Evolutionary conservation across 2,797 vertebrate species (phyloP).

Genomic region (Pelobates cultripes): DNA sequence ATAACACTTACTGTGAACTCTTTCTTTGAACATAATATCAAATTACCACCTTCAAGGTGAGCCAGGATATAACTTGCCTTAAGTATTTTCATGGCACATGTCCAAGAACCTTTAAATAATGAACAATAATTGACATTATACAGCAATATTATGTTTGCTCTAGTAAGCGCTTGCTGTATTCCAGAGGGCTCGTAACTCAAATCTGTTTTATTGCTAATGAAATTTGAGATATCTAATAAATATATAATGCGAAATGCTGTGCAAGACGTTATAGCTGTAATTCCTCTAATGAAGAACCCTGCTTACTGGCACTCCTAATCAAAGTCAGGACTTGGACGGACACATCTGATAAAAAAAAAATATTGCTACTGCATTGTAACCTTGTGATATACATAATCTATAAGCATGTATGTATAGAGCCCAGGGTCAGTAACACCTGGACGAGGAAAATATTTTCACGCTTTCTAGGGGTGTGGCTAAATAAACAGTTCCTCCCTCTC

Average conservation of each 20-base stretch:
- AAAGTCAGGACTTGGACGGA: not conserved
- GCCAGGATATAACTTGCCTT: conserved; percentile 24
- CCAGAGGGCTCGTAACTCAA: conserved; percentile 9
- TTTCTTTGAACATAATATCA: conserved; percentile 25
- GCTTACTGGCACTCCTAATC: not conserved
- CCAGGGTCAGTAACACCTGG: too few species aligned
- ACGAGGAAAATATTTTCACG: too few species aligned
- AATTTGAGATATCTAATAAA: not conserved
- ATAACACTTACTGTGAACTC: conserved; percentile 10
- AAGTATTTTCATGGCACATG: conserved; percentile 24
- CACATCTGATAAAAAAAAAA: not conserved
- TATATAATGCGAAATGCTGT: not conserved
- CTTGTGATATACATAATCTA: not conserved
- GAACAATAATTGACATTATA: conserved; percentile 39
- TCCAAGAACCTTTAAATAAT: conserved; percentile 45
- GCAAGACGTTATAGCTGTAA: not conserved
- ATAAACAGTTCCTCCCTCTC: too few species aligned
- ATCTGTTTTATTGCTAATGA: not conserved
- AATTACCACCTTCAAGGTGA: conserved; percentile 46
- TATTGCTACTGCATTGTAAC: not conserved
- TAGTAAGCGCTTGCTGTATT: not conserved
- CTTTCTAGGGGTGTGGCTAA: too few species aligned
- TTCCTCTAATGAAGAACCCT: too few species aligned
- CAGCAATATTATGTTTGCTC: conserved; percentile 34
- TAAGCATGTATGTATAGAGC: too few species aligned